Conservation (phyloP, 2,888 invertebrate genomes). For the Heliconius hortense region DNA sequence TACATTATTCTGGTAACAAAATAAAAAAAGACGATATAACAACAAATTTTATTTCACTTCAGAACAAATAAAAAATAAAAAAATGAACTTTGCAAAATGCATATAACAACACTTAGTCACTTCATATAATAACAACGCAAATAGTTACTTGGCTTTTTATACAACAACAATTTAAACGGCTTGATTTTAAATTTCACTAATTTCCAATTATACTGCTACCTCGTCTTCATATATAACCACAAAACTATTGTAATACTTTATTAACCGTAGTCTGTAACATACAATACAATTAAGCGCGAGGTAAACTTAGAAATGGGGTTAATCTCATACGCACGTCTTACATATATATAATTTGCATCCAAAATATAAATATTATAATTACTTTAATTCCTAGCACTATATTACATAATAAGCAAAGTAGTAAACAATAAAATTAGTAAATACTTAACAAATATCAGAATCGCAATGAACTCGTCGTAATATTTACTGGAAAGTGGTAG, state of each 20-base stretch:
- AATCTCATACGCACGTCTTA: neutral
- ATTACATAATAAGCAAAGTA: neutral
- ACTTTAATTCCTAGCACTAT: neutral
- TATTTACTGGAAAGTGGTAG: constrained; percentile 10
- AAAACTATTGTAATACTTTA: neutral
- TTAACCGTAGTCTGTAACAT: neutral
- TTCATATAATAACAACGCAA: constrained; percentile 33
- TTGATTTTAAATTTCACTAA: neutral
- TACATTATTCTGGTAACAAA: neutral
- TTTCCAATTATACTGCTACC: neutral
- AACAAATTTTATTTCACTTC: constrained; percentile 58
- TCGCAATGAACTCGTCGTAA: neutral
- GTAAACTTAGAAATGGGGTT: neutral
- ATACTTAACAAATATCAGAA: constrained; percentile 3
- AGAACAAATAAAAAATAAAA: constrained; percentile 61
- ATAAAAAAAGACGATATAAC: constrained; percentile 37
- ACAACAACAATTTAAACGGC: constrained; percentile 46
- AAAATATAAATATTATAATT: neutral
- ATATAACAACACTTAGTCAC: constrained; percentile 60
- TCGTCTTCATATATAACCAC: neutral
- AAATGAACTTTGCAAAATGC: constrained; percentile 69
- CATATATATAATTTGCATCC: neutral
- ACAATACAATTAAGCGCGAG: neutral
- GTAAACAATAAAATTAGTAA: constrained; percentile 2
- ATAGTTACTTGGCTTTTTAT: constrained; percentile 24